Evolutionary conservation across 2,888 invertebrate genomes (phyloP), one percentile per base, ranked within the genome.

Genomic region (Acronicta leporina): DNA sequence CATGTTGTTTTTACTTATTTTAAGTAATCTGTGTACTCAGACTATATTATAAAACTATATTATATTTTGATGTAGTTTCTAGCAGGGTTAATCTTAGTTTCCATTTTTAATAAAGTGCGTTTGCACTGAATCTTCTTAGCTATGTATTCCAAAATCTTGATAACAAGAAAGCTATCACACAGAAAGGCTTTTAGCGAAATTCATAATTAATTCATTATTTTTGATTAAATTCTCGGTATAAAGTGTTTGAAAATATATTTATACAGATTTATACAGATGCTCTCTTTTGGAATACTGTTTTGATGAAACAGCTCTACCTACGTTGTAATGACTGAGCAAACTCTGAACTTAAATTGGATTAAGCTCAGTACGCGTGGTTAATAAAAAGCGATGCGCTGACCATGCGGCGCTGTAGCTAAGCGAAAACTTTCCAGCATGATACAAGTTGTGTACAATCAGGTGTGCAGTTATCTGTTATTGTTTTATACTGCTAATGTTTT

Each of bases 301-400:
- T 71, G 60, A 69, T 63, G 64, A 73, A 80, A 71, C 78, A 63
- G 57, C 53, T 45, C 50, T 41, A 54, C 51, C 50, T 43, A 54
- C 48, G 27, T 43, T 47, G 69, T 49, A 54, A 49, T 73, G 60
- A 43, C 51, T 47, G 74, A 33, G 40, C 46, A 30, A 75, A 80
- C 73, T 77, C 73, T 72, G 67, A 74, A 78, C 59, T 76, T 81
- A 85, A 85, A 86, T 87, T 87, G 85, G 83, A 82, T 82, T 76
- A 79, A 81, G 73, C 75, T 70, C 63, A 68, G 43, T 71, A 60
- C 61, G 58, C 64, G 74, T 68, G 74, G 75, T 74, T 71, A 75
- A 80, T 79, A 80, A 80, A 85, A 81, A 80, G 71, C 68, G 52
- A 58, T 66, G 73, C 73, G 50, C 49, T 46, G 62, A 46, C 68